Evolutionary conservation across 2,888 invertebrate genomes (phyloP), one percentile per base, ranked within the genome.

Genomic region (Noctua fimbriata): DNA sequence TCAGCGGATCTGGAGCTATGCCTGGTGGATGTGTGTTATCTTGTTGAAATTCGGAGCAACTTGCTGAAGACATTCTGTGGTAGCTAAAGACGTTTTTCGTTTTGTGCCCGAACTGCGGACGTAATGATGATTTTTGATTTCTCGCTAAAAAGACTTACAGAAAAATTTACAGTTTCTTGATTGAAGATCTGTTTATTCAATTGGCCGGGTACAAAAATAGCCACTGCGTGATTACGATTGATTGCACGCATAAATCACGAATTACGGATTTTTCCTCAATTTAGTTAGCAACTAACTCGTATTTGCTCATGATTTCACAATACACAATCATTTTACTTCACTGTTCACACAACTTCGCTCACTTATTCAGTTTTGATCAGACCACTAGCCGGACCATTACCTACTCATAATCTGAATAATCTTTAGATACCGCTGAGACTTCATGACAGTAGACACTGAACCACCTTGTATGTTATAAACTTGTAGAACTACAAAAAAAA

Each of bases 151-250:
- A 28, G 70, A 9, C 18, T 18, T 47, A 65, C 28, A n/a, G 16
- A 32, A 83, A 60, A 55, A 14, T 2, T 47, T 32, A n/a, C 52
- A 7, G n/a, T 58, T 70, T 41, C 55, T 66, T 70, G 24, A 49
- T 66, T 79, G 32, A 65, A 41, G 18, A 18, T 28, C 1, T 81
- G 79, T 81, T 70, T 84, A 84, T 52, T 79, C 49, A 70, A 44
- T 66, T 78, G 36, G 16, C 58, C 41, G n/a, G 41, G 2, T 66
- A 65, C 28, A 60, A 58, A 63, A 10, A 79, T 79, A 84, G 63
- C 65, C 14, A 70, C 41, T 21, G 41, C 60, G 67, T 69, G 49
- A 49, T 12, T 28, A 58, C 10, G 66, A 84, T 79, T 79, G 36
- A 70, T 79, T 60, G 24, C 32, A 12, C 12, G 65, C 49, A 70